phyloP scores from a whole-genome alignment of 2,113 vertebrate genomes.

The Psophia crepitans region DNA sequence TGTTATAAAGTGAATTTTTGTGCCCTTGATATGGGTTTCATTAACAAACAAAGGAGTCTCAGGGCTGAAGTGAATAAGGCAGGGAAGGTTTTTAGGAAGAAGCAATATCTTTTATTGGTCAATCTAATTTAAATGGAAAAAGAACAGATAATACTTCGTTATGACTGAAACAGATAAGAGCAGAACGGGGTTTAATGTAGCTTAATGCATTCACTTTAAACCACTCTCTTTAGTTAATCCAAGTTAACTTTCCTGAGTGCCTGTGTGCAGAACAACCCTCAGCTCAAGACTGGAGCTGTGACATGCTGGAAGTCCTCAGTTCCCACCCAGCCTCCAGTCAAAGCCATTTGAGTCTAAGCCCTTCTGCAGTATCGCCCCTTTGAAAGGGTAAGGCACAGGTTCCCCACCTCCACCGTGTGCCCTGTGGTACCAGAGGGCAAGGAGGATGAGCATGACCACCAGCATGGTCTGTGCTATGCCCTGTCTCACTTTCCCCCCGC shows the following conservation, averaged over 20 bases:
- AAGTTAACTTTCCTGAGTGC: not conserved
- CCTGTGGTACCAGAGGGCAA: not conserved
- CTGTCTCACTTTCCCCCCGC: not conserved
- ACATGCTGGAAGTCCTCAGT: not conserved
- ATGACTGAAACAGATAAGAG: not conserved
- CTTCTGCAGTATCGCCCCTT: not conserved
- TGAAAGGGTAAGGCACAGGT: not conserved
- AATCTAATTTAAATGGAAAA: not conserved
- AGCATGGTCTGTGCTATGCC: not conserved
- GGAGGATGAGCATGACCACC: accelerated
- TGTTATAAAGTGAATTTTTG: not conserved
- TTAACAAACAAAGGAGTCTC: not conserved
- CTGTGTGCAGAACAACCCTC: not conserved
- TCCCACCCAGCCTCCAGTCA: not conserved
- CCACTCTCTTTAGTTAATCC: not conserved
- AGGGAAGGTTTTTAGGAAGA: not conserved
- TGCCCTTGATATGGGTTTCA: not conserved
- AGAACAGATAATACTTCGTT: not conserved
- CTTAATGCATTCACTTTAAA: not conserved
- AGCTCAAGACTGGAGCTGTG: accelerated
- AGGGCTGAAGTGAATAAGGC: not conserved
- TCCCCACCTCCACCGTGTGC: accelerated
- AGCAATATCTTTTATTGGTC: not conserved
- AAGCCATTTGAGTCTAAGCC: not conserved
- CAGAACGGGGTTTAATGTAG: not conserved